Percentiles rank a stretch among this genome's conserved stretches.
Evolutionary conservation across 2,888 invertebrate genomes (phyloP).

Genomic region (Pristionchus arcanus): DNA sequence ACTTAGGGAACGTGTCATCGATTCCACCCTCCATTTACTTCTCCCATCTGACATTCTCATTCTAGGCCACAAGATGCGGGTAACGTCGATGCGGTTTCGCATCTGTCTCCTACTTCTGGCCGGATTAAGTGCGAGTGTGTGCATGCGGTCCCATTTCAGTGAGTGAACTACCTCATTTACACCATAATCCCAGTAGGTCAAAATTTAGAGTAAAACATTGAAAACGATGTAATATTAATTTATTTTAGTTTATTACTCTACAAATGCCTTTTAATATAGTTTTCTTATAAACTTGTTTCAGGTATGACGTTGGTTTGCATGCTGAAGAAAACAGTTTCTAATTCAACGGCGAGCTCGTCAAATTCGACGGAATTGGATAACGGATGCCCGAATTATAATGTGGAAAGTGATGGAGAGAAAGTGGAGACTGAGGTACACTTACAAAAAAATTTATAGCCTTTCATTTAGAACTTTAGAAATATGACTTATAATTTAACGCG

Average conservation of each 20-base stretch:
- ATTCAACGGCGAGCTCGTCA: slow-evolving; percentile 29
- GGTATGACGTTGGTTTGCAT: slow-evolving; percentile 48
- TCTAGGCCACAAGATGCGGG: slow-evolving; percentile 23
- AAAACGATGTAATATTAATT: no score
- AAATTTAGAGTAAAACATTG: neutral
- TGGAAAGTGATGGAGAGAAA: slow-evolving; percentile 9
- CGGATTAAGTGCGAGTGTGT: slow-evolving; percentile 53
- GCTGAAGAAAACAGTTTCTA: slow-evolving; percentile 30
- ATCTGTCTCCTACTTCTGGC: slow-evolving; percentile 52
- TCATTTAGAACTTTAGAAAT: no score
- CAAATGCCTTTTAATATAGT: neutral
- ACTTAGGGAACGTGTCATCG: slow-evolving; percentile 7
- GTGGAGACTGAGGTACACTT: slow-evolving; percentile 2
- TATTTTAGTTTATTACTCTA: neutral
- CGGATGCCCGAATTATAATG: slow-evolving; percentile 9
- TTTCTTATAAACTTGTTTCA: neutral
- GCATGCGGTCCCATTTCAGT: slow-evolving; percentile 55
- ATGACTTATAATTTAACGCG: neutral
- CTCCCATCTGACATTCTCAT: neutral
- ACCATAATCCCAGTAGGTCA: neutral
- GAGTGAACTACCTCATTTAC: neutral
- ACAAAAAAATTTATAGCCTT: neutral
- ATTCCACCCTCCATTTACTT: neutral
- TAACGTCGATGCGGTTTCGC: slow-evolving; percentile 52
- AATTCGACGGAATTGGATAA: neutral